A percentile compares a stretch with the other conserved stretches of the same genome.
Evolutionary conservation across 2,113 vertebrate species (phyloP).

Genomic region (Eulemur macaco): DNA sequence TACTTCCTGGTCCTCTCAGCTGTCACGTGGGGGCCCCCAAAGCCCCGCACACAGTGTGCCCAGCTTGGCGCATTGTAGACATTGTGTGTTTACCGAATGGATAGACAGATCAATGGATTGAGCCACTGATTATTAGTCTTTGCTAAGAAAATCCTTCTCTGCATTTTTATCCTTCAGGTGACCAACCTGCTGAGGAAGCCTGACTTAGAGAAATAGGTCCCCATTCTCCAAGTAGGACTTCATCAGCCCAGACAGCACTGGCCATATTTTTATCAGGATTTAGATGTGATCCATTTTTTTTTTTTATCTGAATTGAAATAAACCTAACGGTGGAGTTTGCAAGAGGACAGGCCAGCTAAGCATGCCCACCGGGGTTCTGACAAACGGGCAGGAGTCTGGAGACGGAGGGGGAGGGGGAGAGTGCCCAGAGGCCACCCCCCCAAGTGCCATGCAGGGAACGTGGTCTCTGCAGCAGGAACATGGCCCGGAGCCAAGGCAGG

Average conservation of each 20-base stretch:
- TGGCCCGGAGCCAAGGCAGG: neutral
- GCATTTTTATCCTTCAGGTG: neutral
- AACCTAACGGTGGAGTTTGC: neutral
- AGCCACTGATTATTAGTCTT: conserved; percentile 1
- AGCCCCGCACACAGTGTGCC: neutral
- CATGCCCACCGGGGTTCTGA: neutral
- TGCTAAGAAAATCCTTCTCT: neutral
- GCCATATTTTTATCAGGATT: conserved; percentile 28
- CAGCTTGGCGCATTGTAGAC: neutral
- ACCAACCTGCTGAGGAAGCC: neutral
- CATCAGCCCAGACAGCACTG: neutral
- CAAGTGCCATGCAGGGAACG: neutral
- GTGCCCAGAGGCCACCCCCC: neutral
- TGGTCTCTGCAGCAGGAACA: neutral
- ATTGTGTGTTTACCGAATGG: neutral
- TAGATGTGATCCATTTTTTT: conserved; percentile 18
- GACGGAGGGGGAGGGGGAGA: neutral
- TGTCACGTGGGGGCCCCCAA: neutral
- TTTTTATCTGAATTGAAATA: conserved; percentile 47
- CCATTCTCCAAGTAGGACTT: neutral
- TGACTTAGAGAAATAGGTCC: neutral
- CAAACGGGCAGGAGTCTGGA: neutral
- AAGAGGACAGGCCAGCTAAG: neutral
- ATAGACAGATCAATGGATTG: neutral
- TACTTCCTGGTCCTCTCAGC: neutral